Base-by-base conservation (phyloP, 2,797 vertebrate genomes). In the Orestias chungarensis region DNA sequence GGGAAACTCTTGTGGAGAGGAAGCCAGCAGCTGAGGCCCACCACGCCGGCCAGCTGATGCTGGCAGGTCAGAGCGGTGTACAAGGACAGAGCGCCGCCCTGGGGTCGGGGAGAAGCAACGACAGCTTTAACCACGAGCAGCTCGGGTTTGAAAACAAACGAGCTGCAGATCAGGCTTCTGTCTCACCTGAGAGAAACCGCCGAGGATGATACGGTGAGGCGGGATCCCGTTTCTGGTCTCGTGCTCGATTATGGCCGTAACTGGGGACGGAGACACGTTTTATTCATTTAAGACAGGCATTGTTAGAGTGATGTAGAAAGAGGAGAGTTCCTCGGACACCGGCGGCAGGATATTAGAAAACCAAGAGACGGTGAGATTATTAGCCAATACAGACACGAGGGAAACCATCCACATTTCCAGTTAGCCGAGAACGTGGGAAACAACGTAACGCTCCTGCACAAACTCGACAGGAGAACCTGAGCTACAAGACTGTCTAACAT, bases 11-110 rank as follows among this genome's bases (percentile, higher is more conserved):
- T 96, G 91, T 99, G 96, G 81, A 99, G 96, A 0, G 98, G 98
- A 47, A 99, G 93, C 98, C 98, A 99, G 88, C 97, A 99, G 88
- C 98, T 99, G 91, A 99, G 95, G 0, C 96, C 98, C 84, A 99
- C 95, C 1, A 99, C 95, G 5, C 97, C 98, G 0, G 96, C 98
- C 90, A 99, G 82, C 88, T 97, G 95, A 87, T 98, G 96, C 82
- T 96, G 96, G 89, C 94, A 97, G 77, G 97, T 99, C 76, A 99
- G 95, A 66, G 98, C 97, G 0, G 98, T 99, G 81, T 99, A 99
- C 87, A 99, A 94, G 50, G 98, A 98, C 82, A 99, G 88, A 23
- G 98, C 98, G 7, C 98, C 98, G 17, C 98, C 98, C 98, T 99
- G 88, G 73, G 54, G 65, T 68, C n/a, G n/a, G 42, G 76, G 66